phyloP scores from a whole-genome alignment of 2,888 invertebrate genomes.

The Kryphioiulus occultus region DNA sequence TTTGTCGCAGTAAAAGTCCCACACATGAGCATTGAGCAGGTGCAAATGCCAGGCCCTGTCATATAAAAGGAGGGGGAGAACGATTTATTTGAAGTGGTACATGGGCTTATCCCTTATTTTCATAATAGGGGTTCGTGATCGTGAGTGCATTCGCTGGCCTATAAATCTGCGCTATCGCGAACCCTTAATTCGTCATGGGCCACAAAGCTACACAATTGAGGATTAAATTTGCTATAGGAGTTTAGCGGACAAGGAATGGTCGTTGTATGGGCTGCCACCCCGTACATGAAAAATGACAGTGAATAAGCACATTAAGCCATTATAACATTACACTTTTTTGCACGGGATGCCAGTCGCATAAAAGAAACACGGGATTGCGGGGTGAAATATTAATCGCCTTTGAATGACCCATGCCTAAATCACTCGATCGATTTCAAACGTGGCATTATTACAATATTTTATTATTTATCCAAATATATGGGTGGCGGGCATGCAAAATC shows the following conservation, averaged over 20 bases:
- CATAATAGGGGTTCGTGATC: constrained; percentile 23
- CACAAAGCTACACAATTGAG: constrained; percentile 23
- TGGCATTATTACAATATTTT: background rate
- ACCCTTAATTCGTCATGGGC: constrained; percentile 23
- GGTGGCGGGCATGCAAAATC: background rate
- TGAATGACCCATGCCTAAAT: constrained; percentile 23
- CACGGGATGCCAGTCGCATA: background rate
- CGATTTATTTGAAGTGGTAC: constrained; percentile 23
- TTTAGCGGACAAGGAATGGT: background rate
- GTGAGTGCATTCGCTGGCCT: background rate
- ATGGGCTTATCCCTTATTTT: constrained; percentile 23
- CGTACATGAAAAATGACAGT: constrained; percentile 23
- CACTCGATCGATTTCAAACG: constrained; percentile 23
- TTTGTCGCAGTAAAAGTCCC: background rate
- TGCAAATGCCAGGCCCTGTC: background rate
- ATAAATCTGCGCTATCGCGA: background rate
- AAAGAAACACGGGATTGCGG: constrained; percentile 7
- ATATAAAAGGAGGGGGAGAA: background rate
- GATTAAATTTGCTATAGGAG: constrained; percentile 23
- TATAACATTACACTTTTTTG: constrained; percentile 15
- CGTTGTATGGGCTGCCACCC: background rate
- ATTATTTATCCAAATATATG: background rate
- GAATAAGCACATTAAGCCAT: constrained; percentile 23
- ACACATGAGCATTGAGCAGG: background rate
- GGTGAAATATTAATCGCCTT: constrained; percentile 17